Conservation (phyloP, 2,113 vertebrate genomes). For the Nyctereutes procyonoides region DNA sequence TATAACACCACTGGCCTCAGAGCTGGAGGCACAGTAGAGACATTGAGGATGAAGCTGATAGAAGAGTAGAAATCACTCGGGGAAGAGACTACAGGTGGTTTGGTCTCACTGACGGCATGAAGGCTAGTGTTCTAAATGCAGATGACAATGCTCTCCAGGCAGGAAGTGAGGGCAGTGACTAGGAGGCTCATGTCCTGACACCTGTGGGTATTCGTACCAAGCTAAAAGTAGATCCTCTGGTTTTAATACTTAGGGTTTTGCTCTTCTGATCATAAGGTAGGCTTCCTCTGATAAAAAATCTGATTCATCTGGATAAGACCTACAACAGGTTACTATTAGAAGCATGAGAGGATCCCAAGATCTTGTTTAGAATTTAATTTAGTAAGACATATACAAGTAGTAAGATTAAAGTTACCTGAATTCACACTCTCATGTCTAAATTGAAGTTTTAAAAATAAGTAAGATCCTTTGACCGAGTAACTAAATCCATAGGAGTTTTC, state of each 20-base stretch:
- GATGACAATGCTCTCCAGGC: not conserved
- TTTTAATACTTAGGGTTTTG: not conserved
- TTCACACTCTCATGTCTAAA: not conserved
- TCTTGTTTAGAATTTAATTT: not conserved
- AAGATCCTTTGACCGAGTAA: not conserved
- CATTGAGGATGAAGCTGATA: not conserved
- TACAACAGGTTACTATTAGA: not conserved
- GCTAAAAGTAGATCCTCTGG: not conserved
- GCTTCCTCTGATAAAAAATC: not conserved
- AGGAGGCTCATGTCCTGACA: not conserved
- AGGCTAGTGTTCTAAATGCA: not conserved
- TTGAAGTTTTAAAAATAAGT: not conserved
- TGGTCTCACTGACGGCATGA: not conserved
- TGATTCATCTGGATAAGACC: not conserved
- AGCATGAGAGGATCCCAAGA: not conserved
- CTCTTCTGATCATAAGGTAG: not conserved
- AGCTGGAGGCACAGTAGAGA: not conserved
- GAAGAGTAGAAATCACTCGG: not conserved
- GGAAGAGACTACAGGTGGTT: rapidly evolving
- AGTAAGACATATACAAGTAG: not conserved
- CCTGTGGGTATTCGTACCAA: not conserved
- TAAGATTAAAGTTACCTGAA: not conserved
- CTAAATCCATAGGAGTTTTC: not conserved
- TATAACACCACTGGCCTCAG: too few species aligned
- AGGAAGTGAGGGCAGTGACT: not conserved